Conservation (phyloP, 2,888 invertebrate genomes). For the Lepidochrysops patricia region DNA sequence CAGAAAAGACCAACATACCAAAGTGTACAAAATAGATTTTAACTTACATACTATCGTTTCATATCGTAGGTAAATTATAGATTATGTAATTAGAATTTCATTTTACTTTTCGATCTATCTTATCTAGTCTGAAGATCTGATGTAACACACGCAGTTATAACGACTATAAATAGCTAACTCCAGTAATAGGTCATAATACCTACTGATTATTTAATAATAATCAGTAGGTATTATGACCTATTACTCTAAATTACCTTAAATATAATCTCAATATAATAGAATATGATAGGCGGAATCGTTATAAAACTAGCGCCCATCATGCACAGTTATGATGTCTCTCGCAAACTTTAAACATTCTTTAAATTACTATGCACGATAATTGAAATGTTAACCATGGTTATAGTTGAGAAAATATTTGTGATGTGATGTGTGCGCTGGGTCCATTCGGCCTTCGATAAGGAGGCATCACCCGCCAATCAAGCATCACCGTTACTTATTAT, state of each 20-base stretch:
- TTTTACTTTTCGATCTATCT: neutral
- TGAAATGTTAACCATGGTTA: no score
- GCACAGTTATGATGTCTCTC: neutral
- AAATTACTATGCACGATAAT: neutral
- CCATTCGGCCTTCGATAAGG: neutral
- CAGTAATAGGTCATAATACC: neutral
- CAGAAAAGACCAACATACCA: no score
- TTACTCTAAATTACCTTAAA: neutral
- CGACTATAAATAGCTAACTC: neutral
- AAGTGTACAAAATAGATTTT: no score
- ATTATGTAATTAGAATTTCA: neutral
- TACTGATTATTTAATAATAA: no score
- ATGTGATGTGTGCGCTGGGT: neutral
- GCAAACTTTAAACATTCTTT: neutral
- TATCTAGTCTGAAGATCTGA: neutral
- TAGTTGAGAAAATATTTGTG: no score
- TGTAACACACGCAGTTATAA: neutral
- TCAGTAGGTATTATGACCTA: neutral
- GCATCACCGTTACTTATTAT: constrained; percentile 23
- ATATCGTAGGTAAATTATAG: no score
- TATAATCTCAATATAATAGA: neutral
- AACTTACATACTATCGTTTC: no score
- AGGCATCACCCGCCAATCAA: constrained; percentile 23
- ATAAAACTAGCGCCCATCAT: neutral
- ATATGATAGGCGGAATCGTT: neutral